Evolutionary conservation across 2,113 vertebrate species (phyloP).

Genomic region (Rhombomys opimus): DNA sequence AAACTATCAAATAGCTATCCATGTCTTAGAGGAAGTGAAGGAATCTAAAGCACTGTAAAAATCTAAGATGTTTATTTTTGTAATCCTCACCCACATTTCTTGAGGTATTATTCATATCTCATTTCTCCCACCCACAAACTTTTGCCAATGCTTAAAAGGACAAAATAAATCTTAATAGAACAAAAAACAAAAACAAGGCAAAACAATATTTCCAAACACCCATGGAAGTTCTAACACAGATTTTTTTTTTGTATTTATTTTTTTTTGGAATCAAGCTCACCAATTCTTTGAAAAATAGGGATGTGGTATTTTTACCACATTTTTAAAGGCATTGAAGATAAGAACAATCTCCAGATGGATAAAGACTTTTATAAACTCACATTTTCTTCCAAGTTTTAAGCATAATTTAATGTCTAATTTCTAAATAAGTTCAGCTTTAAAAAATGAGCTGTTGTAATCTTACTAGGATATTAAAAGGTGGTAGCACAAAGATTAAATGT

Average conservation of each 20-base stretch:
- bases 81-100: constrained; percentile 55
- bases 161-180: constrained; percentile 31
- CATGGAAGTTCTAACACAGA: constrained; percentile 23
- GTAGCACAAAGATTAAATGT: background rate
- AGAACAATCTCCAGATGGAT: background rate
- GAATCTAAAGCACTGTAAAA: constrained; percentile 64
- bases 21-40: constrained; percentile 1
- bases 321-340: constrained; percentile 22
- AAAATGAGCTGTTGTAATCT: constrained; percentile 24
- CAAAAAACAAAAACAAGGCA: background rate
- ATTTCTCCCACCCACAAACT: background rate
- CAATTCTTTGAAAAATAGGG: constrained; percentile 39
- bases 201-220: constrained; percentile 7
- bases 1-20: background rate
- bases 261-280: background rate
- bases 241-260: background rate
- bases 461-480: background rate
- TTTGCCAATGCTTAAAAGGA: constrained; percentile 56
- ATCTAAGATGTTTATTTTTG: constrained; percentile 66
- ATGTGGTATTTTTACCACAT: background rate
- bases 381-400: background rate
- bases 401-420: background rate
- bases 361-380: background rate
- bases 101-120: constrained; percentile 44
- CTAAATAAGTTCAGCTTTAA: constrained; percentile 25